Conservation (phyloP, 2,113 vertebrate species). For the Daphoenositta chrysoptera region DNA sequence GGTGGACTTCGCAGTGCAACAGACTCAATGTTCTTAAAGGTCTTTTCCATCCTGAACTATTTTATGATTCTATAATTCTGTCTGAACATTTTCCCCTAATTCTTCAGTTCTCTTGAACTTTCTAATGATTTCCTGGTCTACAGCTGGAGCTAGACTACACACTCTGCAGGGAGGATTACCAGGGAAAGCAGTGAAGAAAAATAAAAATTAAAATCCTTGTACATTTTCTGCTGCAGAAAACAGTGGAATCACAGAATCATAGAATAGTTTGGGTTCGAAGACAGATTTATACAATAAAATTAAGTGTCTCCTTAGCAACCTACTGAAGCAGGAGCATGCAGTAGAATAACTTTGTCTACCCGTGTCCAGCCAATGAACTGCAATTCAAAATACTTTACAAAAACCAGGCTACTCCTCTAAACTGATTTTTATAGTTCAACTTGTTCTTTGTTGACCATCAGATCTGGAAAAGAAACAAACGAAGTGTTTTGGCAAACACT, state of each 20-base stretch:
- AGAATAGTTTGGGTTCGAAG: background rate
- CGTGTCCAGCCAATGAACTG: background rate
- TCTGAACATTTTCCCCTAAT: background rate
- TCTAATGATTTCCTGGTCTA: background rate
- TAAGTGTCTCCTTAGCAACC: background rate
- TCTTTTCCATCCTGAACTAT: background rate
- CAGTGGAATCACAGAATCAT: background rate
- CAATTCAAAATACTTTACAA: background rate
- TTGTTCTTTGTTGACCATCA: background rate
- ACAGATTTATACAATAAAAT: background rate
- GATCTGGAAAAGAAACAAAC: background rate
- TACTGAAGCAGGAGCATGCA: background rate
- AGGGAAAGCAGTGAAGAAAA: background rate
- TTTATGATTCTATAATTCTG: background rate
- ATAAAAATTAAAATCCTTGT: background rate
- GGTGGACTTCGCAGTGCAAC: background rate
- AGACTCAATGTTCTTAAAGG: background rate
- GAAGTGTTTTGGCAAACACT: background rate
- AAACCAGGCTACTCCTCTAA: background rate
- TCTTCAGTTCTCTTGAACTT: background rate
- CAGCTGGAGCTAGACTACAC: background rate
- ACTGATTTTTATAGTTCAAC: background rate
- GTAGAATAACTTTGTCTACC: background rate
- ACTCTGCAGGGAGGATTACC: background rate
- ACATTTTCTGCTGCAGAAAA: background rate